These are phyloP conservation scores for Austrolebias charrua DNA, from an alignment of 2,797 vertebrate genomes.

Conservation along the genomic window DNA sequence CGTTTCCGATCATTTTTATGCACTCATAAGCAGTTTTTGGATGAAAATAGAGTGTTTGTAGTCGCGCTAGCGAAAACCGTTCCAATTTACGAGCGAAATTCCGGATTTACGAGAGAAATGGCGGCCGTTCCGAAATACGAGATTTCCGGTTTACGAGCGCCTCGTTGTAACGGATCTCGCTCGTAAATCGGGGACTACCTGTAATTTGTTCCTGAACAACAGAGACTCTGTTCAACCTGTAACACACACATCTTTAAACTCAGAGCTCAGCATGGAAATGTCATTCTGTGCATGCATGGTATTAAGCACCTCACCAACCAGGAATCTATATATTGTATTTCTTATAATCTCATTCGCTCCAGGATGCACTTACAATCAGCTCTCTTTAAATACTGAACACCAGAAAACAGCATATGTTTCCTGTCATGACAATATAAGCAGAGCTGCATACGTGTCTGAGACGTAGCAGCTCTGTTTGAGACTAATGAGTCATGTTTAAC, in stretches of 20 bases:
- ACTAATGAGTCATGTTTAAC: slow-evolving; percentile 11
- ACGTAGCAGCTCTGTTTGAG: slow-evolving; percentile 8
- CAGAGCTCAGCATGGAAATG: slow-evolving; percentile 3
- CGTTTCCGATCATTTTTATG: too few species aligned
- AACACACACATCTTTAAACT: background rate
- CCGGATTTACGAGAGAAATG: too few species aligned
- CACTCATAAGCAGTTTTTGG: too few species aligned
- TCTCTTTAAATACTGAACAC: slow-evolving; percentile 8
- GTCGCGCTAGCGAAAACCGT: too few species aligned
- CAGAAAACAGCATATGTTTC: slow-evolving; percentile 5
- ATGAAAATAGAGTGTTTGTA: too few species aligned
- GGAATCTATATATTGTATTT: background rate
- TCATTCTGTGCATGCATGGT: background rate
- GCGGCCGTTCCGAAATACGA: too few species aligned
- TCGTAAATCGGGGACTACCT: too few species aligned
- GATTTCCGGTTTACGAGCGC: too few species aligned
- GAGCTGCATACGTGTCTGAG: slow-evolving; percentile 8
- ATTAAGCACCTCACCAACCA: background rate
- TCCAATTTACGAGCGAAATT: too few species aligned
- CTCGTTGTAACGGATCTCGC: too few species aligned
- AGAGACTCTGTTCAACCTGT: background rate
- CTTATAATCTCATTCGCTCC: slow-evolving; percentile 6
- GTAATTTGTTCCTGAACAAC: background rate
- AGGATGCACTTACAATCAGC: slow-evolving; percentile 19
- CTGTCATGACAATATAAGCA: slow-evolving; percentile 24